Evolutionary conservation across 2,113 vertebrate genomes (phyloP).

Genomic region (Heteronetta atricapilla): DNA sequence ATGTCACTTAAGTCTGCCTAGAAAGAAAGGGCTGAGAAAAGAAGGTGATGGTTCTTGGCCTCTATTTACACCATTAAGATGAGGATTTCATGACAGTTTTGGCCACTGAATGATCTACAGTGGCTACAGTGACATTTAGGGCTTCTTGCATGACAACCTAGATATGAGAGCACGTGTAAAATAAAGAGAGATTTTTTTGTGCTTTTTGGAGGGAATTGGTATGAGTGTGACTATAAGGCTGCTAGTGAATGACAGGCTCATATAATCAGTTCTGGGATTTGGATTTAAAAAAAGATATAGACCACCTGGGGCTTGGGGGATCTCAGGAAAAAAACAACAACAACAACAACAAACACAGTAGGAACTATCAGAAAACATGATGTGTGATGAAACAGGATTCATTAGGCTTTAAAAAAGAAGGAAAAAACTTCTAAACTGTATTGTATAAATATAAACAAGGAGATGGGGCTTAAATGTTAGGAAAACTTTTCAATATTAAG

Average conservation of each 20-base stretch:
- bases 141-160: not conserved
- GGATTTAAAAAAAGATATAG: not conserved
- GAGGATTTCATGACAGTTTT: accelerated
- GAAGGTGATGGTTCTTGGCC: not conserved
- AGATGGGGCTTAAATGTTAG: not conserved
- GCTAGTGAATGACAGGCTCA: not conserved
- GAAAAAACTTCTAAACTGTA: not conserved
- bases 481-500: not conserved
- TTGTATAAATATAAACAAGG: not conserved
- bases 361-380: not conserved
- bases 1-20: not conserved
- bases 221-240: accelerated
- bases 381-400: not conserved
- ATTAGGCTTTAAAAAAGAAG: not conserved
- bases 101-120: not conserved
- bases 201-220: not conserved
- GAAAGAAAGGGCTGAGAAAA: not conserved
- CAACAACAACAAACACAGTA: not conserved
- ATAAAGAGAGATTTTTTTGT: not conserved
- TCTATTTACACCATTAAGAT: not conserved
- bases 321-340: not conserved
- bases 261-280: not conserved
- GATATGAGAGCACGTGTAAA: not conserved
- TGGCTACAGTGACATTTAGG: not conserved
- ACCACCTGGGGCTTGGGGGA: not conserved